phyloP scores from a whole-genome alignment of 2,888 invertebrate genomes.

The Lordiphosa fenestrarum region DNA sequence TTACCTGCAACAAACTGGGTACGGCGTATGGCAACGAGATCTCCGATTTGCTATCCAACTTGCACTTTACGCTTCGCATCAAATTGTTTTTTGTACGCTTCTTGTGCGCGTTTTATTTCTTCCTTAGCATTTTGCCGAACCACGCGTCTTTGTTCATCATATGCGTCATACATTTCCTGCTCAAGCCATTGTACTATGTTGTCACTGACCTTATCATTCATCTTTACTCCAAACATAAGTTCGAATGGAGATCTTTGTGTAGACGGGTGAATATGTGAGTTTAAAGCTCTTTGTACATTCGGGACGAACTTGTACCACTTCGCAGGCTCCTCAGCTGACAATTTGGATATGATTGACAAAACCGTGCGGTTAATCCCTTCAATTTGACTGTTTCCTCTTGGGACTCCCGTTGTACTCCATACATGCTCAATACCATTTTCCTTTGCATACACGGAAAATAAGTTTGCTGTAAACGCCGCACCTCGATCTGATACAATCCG shows the following conservation, averaged over 20 bases:
- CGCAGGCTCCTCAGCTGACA: too few relatives aligned
- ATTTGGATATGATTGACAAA: too few relatives aligned
- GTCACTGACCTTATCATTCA: background rate
- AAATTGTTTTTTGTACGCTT: background rate
- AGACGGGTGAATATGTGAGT: background rate
- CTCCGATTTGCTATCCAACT: background rate
- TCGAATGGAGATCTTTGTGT: slow-evolving; percentile 2
- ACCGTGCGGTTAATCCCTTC: too few relatives aligned
- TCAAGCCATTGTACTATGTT: background rate
- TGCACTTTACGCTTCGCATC: background rate
- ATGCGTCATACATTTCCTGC: background rate
- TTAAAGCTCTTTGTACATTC: too few relatives aligned
- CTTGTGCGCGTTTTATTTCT: background rate
- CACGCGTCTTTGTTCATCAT: too few relatives aligned
- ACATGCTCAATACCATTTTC: slow-evolving; percentile 12
- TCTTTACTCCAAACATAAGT: too few relatives aligned
- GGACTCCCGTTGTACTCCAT: too few relatives aligned
- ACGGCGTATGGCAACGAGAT: background rate
- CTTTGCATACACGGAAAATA: slow-evolving; percentile 6
- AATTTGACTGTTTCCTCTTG: too few relatives aligned
- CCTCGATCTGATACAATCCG: slow-evolving; percentile 6
- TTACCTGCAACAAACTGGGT: slow-evolving; percentile 14
- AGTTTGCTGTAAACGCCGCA: slow-evolving; percentile 13
- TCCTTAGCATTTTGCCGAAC: background rate
- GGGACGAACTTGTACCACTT: too few relatives aligned